Percentiles rank a stretch among this genome's conserved stretches.
These are phyloP conservation scores for Apostichopus parvimensis DNA, from an alignment of 35 echinoderm and acorn worm species.

Conservation along the genomic window DNA sequence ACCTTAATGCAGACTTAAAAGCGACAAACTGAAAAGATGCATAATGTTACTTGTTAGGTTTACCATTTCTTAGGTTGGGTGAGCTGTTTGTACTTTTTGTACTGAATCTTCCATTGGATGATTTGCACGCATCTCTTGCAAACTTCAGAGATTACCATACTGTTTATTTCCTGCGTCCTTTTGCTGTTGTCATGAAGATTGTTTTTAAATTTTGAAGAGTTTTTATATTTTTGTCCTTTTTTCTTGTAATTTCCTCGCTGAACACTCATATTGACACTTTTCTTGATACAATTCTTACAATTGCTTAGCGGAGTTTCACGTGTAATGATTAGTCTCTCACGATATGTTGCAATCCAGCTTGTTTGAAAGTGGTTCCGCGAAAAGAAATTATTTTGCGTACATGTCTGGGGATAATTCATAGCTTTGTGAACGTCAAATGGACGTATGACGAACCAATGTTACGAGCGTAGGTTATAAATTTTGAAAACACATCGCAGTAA, in stretches of 20 bases:
- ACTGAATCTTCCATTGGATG: constrained; percentile 94
- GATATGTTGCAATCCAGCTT: too few relatives aligned
- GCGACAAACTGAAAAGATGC: too few relatives aligned
- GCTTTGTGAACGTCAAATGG: too few relatives aligned
- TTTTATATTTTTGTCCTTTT: constrained; percentile 76
- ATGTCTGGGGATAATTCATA: too few relatives aligned
- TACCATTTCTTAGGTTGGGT: constrained; percentile 94
- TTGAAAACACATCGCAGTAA: too few relatives aligned
- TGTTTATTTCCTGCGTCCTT: constrained; percentile 67
- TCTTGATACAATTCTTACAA: neutral
- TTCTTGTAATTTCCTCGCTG: constrained; percentile 87
- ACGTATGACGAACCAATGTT: too few relatives aligned
- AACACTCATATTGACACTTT: constrained; percentile 75
- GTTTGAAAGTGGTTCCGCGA: too few relatives aligned
- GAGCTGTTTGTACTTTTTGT: constrained; percentile 89
- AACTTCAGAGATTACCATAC: constrained; percentile 68
- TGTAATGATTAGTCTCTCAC: too few relatives aligned
- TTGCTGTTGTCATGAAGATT: constrained; percentile 81
- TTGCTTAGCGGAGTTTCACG: too few relatives aligned
- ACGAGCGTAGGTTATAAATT: too few relatives aligned
- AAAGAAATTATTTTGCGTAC: too few relatives aligned
- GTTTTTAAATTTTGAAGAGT: constrained; percentile 76
- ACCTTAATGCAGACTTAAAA: too few relatives aligned
- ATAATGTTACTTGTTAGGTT: neutral
- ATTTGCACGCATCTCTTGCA: constrained; percentile 74